Percentiles rank a stretch among this genome's conserved stretches.
These are phyloP conservation scores for Falco berigora DNA, from an alignment of 2,797 vertebrate species.

Conservation along the genomic window DNA sequence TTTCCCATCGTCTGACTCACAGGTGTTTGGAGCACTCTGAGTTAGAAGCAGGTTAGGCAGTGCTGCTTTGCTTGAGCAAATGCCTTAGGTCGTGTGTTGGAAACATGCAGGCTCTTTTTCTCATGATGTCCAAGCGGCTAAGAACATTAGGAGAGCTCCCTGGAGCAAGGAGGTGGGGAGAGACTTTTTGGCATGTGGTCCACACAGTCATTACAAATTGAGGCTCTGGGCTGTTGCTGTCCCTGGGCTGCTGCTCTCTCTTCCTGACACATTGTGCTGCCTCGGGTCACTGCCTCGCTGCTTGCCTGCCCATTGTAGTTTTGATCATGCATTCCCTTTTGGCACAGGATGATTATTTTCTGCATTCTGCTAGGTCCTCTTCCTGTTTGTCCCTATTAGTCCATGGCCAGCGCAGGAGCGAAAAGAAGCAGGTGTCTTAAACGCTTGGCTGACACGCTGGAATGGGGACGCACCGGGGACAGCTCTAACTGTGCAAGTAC, in stretches of 20 bases:
- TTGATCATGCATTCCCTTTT: conserved; percentile 61
- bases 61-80: conserved; percentile 61
- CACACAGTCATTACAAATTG: conserved; percentile 56
- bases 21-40: conserved; percentile 72
- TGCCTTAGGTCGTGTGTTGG: conserved; percentile 58
- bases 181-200: conserved; percentile 62
- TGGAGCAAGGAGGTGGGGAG: conserved; percentile 49
- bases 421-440: conserved; percentile 62
- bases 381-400: conserved; percentile 53
- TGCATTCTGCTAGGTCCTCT: conserved; percentile 49
- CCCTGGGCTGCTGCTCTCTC: conserved; percentile 68
- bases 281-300: conserved; percentile 66
- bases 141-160: conserved; percentile 60
- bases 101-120: conserved; percentile 17
- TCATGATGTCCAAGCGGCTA: conserved; percentile 63
- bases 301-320: conserved; percentile 61
- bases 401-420: conserved; percentile 27
- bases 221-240: conserved; percentile 58
- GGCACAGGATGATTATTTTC: conserved; percentile 61
- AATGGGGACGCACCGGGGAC: background rate
- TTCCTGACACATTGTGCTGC: conserved; percentile 62
- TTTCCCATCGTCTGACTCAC: conserved; percentile 68
- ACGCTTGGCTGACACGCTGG: conserved; percentile 30
- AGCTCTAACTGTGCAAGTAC: conserved; percentile 15
- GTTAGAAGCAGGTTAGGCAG: conserved; percentile 61